Conservation (phyloP, 2,113 vertebrate species). For the Odobenus rosmarus region DNA sequence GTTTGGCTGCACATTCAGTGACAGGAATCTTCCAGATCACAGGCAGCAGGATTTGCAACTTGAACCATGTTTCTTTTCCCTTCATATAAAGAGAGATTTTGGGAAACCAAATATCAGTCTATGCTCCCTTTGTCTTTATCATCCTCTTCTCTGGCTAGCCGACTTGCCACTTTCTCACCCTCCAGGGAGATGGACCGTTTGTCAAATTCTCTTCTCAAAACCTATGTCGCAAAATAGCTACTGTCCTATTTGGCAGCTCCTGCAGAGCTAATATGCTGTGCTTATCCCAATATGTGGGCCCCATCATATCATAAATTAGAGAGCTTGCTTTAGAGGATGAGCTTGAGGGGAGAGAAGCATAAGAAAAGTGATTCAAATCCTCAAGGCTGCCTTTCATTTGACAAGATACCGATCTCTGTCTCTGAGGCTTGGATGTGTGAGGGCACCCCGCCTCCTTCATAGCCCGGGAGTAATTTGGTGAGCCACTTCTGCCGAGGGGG, state of each 20-base stretch:
- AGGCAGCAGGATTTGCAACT: slow-evolving; percentile 10
- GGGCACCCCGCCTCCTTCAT: not conserved
- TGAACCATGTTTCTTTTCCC: not conserved
- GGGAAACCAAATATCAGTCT: not conserved
- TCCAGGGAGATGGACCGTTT: slow-evolving; percentile 32
- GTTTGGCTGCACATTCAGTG: not conserved
- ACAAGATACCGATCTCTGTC: not conserved
- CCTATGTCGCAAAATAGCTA: slow-evolving; percentile 49
- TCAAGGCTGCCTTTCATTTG: slow-evolving; percentile 34
- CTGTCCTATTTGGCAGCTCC: slow-evolving; percentile 64
- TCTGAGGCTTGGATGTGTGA: not conserved
- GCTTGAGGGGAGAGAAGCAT: slow-evolving; percentile 33
- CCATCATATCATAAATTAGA: slow-evolving; percentile 35
- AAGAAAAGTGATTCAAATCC: slow-evolving; percentile 45
- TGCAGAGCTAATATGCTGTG: slow-evolving; percentile 59
- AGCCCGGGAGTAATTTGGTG: not conserved
- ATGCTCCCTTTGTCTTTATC: not conserved
- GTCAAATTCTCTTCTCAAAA: slow-evolving; percentile 61
- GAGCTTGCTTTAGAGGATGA: slow-evolving; percentile 38
- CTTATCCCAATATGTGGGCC: slow-evolving; percentile 57
- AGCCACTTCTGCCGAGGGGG: not conserved
- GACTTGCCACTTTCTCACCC: not conserved
- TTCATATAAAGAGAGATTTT: not conserved
- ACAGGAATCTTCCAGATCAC: not conserved
- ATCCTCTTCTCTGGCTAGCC: not conserved